phyloP scores from a whole-genome alignment of 2,888 invertebrate species.

The Barypeithes pellucidus region DNA sequence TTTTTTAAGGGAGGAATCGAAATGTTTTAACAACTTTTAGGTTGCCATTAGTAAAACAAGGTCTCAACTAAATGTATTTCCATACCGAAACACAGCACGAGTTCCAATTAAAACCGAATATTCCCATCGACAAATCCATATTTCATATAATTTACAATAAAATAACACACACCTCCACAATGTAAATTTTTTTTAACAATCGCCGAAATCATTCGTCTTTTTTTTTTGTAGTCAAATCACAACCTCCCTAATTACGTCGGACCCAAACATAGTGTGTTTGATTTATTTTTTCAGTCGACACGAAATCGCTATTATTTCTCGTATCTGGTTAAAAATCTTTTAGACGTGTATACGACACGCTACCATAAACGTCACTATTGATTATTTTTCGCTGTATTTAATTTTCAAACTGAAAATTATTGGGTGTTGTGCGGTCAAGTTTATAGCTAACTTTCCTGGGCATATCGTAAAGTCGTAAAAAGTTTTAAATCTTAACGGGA shows the following conservation, averaged over 20 bases:
- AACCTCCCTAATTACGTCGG: neutral
- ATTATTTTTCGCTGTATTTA: constrained; percentile 10
- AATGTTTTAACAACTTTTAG: no score
- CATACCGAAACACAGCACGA: no score
- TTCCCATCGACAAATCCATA: no score
- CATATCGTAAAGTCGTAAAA: no score
- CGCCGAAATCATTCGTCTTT: neutral
- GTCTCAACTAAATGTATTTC: no score
- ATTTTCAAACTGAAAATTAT: constrained; percentile 12
- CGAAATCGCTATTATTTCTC: constrained; percentile 22
- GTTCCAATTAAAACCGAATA: no score
- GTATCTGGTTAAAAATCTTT: constrained; percentile 10
- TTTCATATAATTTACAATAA: no score
- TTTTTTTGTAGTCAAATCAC: neutral
- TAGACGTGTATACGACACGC: constrained; percentile 8
- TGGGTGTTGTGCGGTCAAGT: neutral
- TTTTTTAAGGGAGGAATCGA: no score
- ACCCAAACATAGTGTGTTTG: constrained; percentile 5
- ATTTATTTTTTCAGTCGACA: constrained; percentile 23
- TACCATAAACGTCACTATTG: constrained; percentile 12
- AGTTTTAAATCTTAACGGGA: no score
- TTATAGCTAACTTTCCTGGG: neutral
- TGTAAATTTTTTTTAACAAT: neutral
- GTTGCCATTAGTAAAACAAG: no score
- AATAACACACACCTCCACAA: no score